Evolutionary conservation across 2,888 invertebrate genomes (phyloP).

Genomic region (Vanessa cardui): DNA sequence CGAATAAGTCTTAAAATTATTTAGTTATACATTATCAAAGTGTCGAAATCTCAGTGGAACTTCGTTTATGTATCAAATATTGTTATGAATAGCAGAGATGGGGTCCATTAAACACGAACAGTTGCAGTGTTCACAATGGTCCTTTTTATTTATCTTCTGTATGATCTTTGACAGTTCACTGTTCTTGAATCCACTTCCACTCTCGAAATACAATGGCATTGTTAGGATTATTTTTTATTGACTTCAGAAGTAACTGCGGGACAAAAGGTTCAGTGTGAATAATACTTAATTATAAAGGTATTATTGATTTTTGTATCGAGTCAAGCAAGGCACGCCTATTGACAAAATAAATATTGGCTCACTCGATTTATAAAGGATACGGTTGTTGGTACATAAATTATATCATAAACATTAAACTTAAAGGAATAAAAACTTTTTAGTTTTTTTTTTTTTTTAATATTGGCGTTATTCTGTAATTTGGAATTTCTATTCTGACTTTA

Average conservation of each 20-base stretch:
- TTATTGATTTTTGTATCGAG: slow-evolving; percentile 14
- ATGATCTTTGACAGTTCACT: slow-evolving; percentile 68
- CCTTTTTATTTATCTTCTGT: slow-evolving; percentile 70
- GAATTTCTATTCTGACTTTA: too few species aligned
- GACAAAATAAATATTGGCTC: slow-evolving; percentile 9
- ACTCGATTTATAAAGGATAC: background rate
- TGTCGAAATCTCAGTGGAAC: too few species aligned
- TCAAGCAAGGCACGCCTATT: background rate
- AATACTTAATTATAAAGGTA: slow-evolving; percentile 59
- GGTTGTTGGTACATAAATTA: too few species aligned
- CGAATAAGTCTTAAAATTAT: too few species aligned
- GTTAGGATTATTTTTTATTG: slow-evolving; percentile 71
- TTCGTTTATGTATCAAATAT: background rate
- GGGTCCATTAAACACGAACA: slow-evolving; percentile 26
- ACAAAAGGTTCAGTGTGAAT: slow-evolving; percentile 58
- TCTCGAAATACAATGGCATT: slow-evolving; percentile 66
- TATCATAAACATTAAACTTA: too few species aligned
- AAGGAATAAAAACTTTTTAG: too few species aligned
- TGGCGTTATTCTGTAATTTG: too few species aligned
- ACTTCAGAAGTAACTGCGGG: slow-evolving; percentile 65
- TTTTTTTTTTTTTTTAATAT: too few species aligned
- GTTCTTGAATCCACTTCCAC: slow-evolving; percentile 57
- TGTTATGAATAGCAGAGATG: background rate
- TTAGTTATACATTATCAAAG: too few species aligned
- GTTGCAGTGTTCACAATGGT: slow-evolving; percentile 62